Conservation (phyloP, 2,797 vertebrate species). For the Schizopygopsis pylzovi region DNA sequence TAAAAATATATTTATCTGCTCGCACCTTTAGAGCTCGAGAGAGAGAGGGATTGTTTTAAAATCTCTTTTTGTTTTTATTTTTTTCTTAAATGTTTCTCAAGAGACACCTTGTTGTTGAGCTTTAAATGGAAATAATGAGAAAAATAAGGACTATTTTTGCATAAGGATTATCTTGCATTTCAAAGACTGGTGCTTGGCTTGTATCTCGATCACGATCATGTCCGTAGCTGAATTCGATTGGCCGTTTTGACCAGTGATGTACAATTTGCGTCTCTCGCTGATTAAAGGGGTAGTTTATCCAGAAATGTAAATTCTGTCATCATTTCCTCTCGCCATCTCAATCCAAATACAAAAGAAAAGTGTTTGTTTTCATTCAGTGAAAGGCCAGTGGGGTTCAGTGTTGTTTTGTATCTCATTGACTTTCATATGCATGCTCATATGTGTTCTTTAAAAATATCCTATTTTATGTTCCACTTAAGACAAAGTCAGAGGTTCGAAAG, state of each 20-base stretch:
- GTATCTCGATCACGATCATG: slow-evolving; percentile 20
- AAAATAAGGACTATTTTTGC: slow-evolving; percentile 57
- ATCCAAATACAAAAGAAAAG: neutral
- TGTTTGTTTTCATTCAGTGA: neutral
- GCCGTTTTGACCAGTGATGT: slow-evolving; percentile 27
- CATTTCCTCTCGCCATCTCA: neutral
- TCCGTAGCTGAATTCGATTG: slow-evolving; percentile 31
- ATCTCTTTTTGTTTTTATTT: slow-evolving; percentile 64
- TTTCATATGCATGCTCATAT: neutral
- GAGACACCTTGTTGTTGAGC: slow-evolving; percentile 43
- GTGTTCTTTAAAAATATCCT: neutral
- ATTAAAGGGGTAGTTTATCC: slow-evolving; percentile 13
- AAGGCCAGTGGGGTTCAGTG: slow-evolving; percentile 8
- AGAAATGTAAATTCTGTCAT: neutral
- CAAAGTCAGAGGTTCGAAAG: neutral
- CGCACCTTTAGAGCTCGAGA: slow-evolving; percentile 67
- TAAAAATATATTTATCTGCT: slow-evolving; percentile 80
- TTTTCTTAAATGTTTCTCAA: slow-evolving; percentile 38
- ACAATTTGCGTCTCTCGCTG: neutral
- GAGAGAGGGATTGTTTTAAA: slow-evolving; percentile 78
- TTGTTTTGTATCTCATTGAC: neutral
- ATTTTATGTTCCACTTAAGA: neutral
- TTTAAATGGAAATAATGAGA: slow-evolving; percentile 45
- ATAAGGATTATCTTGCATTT: slow-evolving; percentile 64
- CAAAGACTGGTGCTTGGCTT: slow-evolving; percentile 53